Evolutionary conservation across 2,113 vertebrate species (phyloP), one percentile per base, ranked within the genome.

Genomic region (Tamias sibiricus): DNA sequence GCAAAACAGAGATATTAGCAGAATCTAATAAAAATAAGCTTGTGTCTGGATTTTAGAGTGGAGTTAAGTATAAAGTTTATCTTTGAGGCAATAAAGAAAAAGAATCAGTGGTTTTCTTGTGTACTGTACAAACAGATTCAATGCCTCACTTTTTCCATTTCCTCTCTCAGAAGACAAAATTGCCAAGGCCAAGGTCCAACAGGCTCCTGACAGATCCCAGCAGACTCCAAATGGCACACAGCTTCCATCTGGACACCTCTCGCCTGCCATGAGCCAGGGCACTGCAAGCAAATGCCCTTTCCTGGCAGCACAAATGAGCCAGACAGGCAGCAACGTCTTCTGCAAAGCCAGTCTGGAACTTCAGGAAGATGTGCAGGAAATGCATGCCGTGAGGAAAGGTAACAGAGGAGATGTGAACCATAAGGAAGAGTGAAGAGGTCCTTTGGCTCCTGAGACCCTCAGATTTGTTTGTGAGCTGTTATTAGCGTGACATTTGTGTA

Each of bases 281-380:
- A 88, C 97, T 2, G 98, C 99, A 9, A 99, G 99, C 72, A 99
- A 99, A 76, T 99, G 99, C 98, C 99, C 99, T 0, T 99, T 99
- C 97, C 98, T 99, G 97, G 99, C 99, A 9, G 99, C 99, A 62
- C 99, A 99, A 98, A 99, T 99, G 99, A 99, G 97, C 66, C 99
- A 99, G 97, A 98, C 98, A 85, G 99, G 99, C 97, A 99, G 99
- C 98, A 99, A 92, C 0, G 99, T 99, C 81, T 99, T 99, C 96
- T 98, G 99, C 35, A 99, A 99, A 98, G 99, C 99, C 97, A 99
- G 99, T 95, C 97, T 99, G 19, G 99, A 99, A 37, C 99, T 99
- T 54, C 99, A 99, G 84, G 99, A 99, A 95, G 99, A 99, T 57
- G 99, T 99, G 44, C 99, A 99, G 81, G 99, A 99, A 93, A 99